A percentile compares a stretch with the other conserved stretches of the same genome.
phyloP scores from a whole-genome alignment of 2,797 vertebrate genomes.

The Alauda arvensis region DNA sequence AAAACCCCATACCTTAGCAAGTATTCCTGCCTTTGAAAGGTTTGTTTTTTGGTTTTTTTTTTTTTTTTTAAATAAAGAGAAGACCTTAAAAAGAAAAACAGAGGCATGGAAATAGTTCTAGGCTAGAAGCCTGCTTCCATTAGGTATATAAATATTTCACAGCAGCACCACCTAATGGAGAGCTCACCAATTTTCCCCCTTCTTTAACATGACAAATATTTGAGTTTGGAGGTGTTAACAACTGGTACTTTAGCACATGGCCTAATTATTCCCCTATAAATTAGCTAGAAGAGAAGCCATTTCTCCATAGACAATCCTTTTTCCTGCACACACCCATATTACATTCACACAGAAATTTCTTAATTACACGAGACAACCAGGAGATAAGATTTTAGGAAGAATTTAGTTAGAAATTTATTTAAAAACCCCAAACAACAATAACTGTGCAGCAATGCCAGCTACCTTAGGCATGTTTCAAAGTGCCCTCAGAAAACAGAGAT shows the following conservation, averaged over 20 bases:
- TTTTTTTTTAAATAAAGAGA: not conserved
- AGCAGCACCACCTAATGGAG: conserved; percentile 67
- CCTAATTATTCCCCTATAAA: conserved; percentile 5
- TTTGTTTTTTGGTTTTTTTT: not conserved
- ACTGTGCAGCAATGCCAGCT: not conserved
- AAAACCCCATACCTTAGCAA: not conserved
- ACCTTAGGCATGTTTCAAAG: not conserved
- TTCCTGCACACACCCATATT: not conserved
- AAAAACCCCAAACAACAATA: not conserved
- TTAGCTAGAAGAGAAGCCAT: not conserved
- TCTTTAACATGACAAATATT: conserved; percentile 19
- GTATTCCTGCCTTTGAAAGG: not conserved
- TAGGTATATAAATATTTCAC: conserved; percentile 39
- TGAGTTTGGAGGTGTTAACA: conserved; percentile 30
- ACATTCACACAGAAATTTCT: not conserved
- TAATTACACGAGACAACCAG: not conserved
- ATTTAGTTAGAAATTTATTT: not conserved
- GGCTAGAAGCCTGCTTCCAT: not conserved
- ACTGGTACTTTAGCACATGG: conserved; percentile 8
- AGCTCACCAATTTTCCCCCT: conserved; percentile 3
- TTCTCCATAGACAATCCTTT: not conserved
- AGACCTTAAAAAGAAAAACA: not conserved
- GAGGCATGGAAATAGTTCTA: not conserved
- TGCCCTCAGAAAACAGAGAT: not conserved
- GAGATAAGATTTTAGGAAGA: not conserved